Evolutionary conservation across 2,113 vertebrate species (phyloP), one percentile per base, ranked within the genome.

Genomic region (Sturnus vulgaris): DNA sequence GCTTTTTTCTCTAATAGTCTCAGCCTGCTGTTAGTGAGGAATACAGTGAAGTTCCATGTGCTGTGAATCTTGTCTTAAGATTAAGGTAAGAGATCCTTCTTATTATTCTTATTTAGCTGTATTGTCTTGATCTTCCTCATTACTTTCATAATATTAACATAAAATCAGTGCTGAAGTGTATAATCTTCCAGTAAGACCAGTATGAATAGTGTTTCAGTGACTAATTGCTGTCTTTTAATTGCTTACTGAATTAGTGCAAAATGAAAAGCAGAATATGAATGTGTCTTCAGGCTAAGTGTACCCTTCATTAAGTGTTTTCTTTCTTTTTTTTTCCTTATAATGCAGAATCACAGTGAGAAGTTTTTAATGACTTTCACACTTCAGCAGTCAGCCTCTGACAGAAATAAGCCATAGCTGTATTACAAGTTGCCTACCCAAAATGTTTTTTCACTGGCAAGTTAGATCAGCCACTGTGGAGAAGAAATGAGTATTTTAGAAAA

Each of bases 1-100:
- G 40, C 24, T 33, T 86, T 56, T 92, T 96, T 49, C 80, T 95
- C 85, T 88, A 84, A 71, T 97, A 99, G 99, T 98, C 98, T 92
- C 98, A 98, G 92, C 98, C 98, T 37, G 98, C 97, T 85, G 98
- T 98, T 93, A 97, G 97, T 76, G 96, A 97, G 4, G 97, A 98
- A 71, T 98, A 98, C 93, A 98, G 96, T 96, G 98, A 98, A 97
- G 97, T 98, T 95, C 97, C 98, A 59, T 98, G 97, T 64, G 98
- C 98, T 3, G 98, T 99, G 96, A 99, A 99, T 98, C 99, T 99
- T 97, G 99, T 99, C 66, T 98, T 99, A 95, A 98, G 99, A 96
- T 98, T 99, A 97, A 99, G 99, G 99, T 99, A 98, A 99, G 98
- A 83, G 68, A 53, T 46, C 63, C 39, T 56, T 75, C 18, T 39